These are phyloP conservation scores for Diprion similis DNA, from an alignment of 1,140 invertebrate genomes.

Conservation along the genomic window DNA sequence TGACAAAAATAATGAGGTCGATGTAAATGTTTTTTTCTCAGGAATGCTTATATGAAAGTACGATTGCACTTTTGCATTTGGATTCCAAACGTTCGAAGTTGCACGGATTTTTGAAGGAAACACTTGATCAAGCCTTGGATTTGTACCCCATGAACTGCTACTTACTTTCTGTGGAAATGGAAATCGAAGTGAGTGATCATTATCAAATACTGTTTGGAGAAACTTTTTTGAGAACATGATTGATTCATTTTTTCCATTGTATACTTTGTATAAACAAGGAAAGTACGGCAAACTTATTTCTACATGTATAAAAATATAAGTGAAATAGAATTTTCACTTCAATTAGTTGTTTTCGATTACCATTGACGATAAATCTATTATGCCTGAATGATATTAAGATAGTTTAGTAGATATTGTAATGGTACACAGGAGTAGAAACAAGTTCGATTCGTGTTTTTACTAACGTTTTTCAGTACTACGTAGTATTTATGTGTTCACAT, in stretches of 20 bases:
- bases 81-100: slow-evolving; percentile 38
- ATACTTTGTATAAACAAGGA: not conserved
- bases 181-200: slow-evolving; percentile 47
- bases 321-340: too few relatives aligned
- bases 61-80: slow-evolving; percentile 58
- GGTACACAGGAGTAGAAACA: too few relatives aligned
- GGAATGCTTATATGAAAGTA: slow-evolving; percentile 52
- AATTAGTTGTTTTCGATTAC: too few relatives aligned
- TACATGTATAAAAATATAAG: too few relatives aligned
- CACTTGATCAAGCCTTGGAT: slow-evolving; percentile 48
- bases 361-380: too few relatives aligned
- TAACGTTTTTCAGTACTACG: not conserved
- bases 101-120: slow-evolving; percentile 29
- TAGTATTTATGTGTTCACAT: not conserved
- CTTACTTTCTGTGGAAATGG: slow-evolving; percentile 56
- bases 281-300: too few relatives aligned
- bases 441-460: too few relatives aligned
- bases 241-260: slow-evolving; percentile 17
- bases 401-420: too few relatives aligned
- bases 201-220: slow-evolving; percentile 7
- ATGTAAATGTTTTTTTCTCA: not conserved
- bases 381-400: too few relatives aligned
- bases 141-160: slow-evolving; percentile 67
- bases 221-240: not conserved
- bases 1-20: slow-evolving; percentile 4